Evolutionary conservation across 2,888 invertebrate genomes (phyloP), one percentile per base, ranked within the genome.

Genomic region (Sphinx pinastri): DNA sequence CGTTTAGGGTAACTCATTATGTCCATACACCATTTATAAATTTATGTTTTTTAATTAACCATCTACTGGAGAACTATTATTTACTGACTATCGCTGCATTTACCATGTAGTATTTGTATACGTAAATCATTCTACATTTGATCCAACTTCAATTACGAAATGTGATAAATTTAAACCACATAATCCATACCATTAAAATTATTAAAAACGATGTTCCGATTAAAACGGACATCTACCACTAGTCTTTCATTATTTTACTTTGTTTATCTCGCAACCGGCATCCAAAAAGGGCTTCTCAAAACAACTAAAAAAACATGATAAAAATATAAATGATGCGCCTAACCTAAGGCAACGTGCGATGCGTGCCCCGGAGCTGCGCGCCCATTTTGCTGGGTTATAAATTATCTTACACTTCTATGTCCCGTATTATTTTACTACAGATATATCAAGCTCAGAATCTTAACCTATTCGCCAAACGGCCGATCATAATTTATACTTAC

Each of bases 281-380:
- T 88, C 85, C 84, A 86, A 86, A 87, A 84, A 86, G 86, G 84
- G 85, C 79, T 82, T 83, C 82, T 90, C 90, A 91, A 81, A 90
- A 83, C 86, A 87, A 89, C 84, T 88, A 91, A 89, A 90, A 90
- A 92, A 91, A 92, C 90, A 90, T 88, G 83, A 88, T 86, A 89
- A 91, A 89, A 92, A 93, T 93, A 93, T 93, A 92, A 94, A 93
- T 92, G 92, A 93, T 91, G 89, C 89, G 86, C 84, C 90, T 92
- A 92, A 93, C 90, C 84, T 84, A 86, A 89, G 87, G 88, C 91
- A 89, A 88, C 90, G 87, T 80, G 81, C 81, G 84, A 82, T 82
- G 84, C 87, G 85, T 85, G 89, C 84, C 84, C 79, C 85, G 86
- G 78, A 82, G 79, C 79, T 80, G 82, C 85, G 88, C 86, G 86